phyloP scores from a whole-genome alignment of 2,888 invertebrate species.

The Mesorhabditis spiculigera region DNA sequence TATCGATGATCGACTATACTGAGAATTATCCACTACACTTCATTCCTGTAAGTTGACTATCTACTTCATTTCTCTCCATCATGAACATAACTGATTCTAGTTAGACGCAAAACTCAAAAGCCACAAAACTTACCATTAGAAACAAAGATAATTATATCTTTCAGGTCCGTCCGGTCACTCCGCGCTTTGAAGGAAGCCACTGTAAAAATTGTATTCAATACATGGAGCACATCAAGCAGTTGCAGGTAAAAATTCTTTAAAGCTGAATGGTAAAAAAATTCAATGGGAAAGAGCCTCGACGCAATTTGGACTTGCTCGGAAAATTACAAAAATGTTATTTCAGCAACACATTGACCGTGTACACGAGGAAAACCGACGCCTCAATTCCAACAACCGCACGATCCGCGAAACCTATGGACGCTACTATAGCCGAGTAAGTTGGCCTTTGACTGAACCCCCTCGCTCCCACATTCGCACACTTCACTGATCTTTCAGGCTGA shows the following conservation, averaged over 20 bases:
- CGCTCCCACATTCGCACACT: not conserved
- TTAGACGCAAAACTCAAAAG: too few relatives aligned
- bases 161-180: not conserved
- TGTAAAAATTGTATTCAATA: not conserved
- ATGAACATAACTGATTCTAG: too few relatives aligned
- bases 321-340: not conserved
- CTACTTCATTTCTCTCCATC: not conserved
- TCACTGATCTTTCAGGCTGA: conserved; percentile 71
- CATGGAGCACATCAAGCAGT: conserved; percentile 4
- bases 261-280: not conserved
- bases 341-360: not conserved
- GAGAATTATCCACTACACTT: too few relatives aligned
- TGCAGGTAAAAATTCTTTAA: not conserved
- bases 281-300: not conserved
- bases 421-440: not conserved
- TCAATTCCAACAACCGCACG: not conserved
- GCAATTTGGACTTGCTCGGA: not conserved
- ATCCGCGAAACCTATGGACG: conserved; percentile 3
- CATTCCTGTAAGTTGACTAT: not conserved
- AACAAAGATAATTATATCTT: not conserved
- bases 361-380: conserved; percentile 1
- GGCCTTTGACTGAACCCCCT: too few relatives aligned
- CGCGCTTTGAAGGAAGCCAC: not conserved
- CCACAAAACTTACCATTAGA: too few relatives aligned
- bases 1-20: too few relatives aligned